Evolutionary conservation across 1,140 invertebrate genomes (phyloP).

Genomic region (Andricus grossulariae): DNA sequence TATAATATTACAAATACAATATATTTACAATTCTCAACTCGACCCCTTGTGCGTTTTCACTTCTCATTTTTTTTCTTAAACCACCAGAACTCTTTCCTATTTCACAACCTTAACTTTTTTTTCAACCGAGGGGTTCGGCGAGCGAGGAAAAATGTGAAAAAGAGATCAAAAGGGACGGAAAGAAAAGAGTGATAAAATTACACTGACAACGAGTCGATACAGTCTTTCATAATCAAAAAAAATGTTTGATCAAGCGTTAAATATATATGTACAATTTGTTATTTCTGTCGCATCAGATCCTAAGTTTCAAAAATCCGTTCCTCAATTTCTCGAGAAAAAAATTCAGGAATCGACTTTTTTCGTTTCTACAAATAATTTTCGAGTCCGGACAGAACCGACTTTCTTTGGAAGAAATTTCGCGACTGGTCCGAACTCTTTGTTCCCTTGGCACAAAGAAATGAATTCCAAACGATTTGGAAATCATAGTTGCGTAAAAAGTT

Average conservation of each 20-base stretch:
- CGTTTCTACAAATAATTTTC: background rate
- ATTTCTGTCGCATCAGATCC: background rate
- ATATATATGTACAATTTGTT: background rate
- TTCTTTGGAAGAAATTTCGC: background rate
- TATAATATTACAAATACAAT: constrained; percentile 40
- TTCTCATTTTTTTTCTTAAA: no score
- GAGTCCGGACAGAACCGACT: background rate
- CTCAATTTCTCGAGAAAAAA: background rate
- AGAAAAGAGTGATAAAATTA: background rate
- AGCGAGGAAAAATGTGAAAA: background rate
- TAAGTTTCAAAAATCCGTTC: background rate
- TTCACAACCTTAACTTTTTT: background rate
- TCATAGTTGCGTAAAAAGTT: constrained; percentile 3
- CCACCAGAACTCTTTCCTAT: no score
- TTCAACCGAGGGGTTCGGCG: background rate
- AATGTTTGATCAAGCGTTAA: background rate
- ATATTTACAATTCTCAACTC: constrained; percentile 21
- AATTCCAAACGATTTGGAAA: background rate
- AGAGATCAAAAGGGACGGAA: constrained; percentile 10
- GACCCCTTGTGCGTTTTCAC: background rate
- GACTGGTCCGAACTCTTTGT: constrained; percentile 18
- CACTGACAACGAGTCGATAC: constrained; percentile 3
- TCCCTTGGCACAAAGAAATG: constrained; percentile 54
- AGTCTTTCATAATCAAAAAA: background rate
- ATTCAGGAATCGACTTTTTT: background rate